Percentiles rank a stretch among this genome's conserved stretches.
These are phyloP conservation scores for Takifugu rubripes DNA, from an alignment of 2,797 vertebrate genomes.

Conservation along the genomic window DNA sequence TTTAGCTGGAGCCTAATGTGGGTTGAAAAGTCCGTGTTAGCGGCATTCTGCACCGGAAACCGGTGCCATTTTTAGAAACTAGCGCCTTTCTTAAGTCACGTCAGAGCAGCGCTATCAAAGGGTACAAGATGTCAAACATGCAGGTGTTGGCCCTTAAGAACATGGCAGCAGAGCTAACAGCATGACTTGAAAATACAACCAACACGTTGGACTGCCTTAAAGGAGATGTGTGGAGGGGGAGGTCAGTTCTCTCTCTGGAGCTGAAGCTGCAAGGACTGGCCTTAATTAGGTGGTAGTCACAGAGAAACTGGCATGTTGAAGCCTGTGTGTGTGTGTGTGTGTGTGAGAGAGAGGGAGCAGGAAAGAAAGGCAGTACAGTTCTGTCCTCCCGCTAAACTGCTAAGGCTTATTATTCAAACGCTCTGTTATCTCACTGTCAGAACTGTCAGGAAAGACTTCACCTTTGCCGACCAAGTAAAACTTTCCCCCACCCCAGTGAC, in stretches of 20 bases:
- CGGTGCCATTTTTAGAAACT: constrained; percentile 42
- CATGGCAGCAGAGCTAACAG: constrained; percentile 55
- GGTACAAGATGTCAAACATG: constrained; percentile 62
- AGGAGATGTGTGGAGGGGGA: constrained; percentile 42
- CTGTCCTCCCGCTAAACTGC: constrained; percentile 57
- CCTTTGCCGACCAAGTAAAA: constrained; percentile 47
- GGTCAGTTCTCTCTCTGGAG: constrained; percentile 62
- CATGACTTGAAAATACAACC: constrained; percentile 66
- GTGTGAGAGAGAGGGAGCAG: constrained; percentile 2
- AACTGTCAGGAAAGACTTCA: constrained; percentile 43
- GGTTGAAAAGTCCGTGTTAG: no score
- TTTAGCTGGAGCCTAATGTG: neutral
- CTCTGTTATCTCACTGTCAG: constrained; percentile 54
- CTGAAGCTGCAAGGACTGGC: constrained; percentile 66
- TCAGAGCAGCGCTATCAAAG: constrained; percentile 48
- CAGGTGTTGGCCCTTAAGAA: constrained; percentile 62
- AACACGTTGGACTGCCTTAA: constrained; percentile 62
- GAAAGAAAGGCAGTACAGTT: constrained; percentile 46
- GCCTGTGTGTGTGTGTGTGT: constrained; percentile 16
- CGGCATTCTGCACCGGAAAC: constrained; percentile 21
- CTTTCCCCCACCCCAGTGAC: constrained; percentile 11
- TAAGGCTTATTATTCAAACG: constrained; percentile 66
- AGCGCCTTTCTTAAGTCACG: constrained; percentile 47
- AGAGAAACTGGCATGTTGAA: constrained; percentile 63
- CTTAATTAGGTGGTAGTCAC: constrained; percentile 75